Evolutionary conservation across 2,888 invertebrate species (phyloP).

Genomic region (Pollenia angustigena): DNA sequence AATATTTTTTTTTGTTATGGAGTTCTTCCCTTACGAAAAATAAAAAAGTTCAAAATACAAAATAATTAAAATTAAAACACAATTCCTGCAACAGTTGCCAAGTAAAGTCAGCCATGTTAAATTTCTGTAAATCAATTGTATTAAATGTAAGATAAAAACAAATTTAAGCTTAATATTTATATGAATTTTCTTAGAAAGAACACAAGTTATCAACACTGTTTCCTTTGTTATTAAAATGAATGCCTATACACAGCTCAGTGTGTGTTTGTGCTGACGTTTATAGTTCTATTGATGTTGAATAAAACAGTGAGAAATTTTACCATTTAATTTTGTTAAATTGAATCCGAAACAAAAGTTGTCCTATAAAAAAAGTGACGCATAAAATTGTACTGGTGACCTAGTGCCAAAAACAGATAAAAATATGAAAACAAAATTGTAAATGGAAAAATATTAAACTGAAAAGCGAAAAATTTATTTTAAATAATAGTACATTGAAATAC

Average conservation of each 20-base stretch:
- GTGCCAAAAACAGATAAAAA: conserved; percentile 73
- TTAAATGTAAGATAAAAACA: not conserved
- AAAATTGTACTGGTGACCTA: conserved; percentile 64
- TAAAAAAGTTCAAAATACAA: not conserved
- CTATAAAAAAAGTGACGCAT: conserved; percentile 64
- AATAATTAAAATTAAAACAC: not conserved
- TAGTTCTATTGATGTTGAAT: conserved; percentile 40
- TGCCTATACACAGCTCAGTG: not conserved
- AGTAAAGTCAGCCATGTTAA: conserved; percentile 12
- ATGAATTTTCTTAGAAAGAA: not conserved
- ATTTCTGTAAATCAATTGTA: not conserved
- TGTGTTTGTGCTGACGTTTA: conserved; percentile 7
- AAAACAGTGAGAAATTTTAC: conserved; percentile 36
- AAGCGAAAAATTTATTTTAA: conserved; percentile 21
- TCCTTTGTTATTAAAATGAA: conserved; percentile 21
- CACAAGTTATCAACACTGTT: conserved; percentile 33
- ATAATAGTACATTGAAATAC: conserved; percentile 40
- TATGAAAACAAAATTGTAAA: conserved; percentile 31
- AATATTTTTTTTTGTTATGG: too few relatives aligned
- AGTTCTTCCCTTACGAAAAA: not conserved
- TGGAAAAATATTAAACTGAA: not conserved
- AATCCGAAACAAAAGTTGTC: conserved; percentile 50
- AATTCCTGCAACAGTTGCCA: not conserved
- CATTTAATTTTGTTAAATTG: conserved; percentile 49
- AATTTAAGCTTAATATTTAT: not conserved